Conservation (phyloP, 2,888 invertebrate species). For the Trichogramma evanescens region DNA sequence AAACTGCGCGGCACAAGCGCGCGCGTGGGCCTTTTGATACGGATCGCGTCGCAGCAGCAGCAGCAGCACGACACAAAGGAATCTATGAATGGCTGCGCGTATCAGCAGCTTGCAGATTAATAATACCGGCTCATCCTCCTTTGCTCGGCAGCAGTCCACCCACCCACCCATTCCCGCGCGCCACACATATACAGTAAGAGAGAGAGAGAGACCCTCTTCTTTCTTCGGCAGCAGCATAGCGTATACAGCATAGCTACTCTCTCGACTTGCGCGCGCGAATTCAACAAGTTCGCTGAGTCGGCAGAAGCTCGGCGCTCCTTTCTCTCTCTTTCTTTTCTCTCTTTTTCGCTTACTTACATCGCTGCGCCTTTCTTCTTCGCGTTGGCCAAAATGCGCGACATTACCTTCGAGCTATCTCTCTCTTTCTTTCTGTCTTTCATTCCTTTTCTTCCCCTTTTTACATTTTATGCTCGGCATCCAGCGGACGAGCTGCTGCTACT, state of each 20-base stretch:
- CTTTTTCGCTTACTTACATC: no score
- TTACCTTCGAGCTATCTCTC: constrained; percentile 4
- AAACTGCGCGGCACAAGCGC: constrained; percentile 3
- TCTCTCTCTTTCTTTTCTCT: constrained; percentile 20
- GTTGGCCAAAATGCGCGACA: constrained; percentile 16
- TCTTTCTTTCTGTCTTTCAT: constrained; percentile 24
- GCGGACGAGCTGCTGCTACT: no score
- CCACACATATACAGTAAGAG: not conserved
- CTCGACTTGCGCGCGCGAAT: constrained; percentile 29
- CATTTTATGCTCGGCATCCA: no score
- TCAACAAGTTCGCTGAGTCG: constrained; percentile 41
- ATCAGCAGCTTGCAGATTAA: constrained; percentile 34
- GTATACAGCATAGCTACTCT: constrained; percentile 16
- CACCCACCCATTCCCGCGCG: no score
- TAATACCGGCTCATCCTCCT: constrained; percentile 44
- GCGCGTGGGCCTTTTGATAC: constrained; percentile 3
- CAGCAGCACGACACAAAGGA: constrained; percentile 6
- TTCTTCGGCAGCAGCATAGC: constrained; percentile 21
- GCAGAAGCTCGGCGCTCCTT: constrained; percentile 31
- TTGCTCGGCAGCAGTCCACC: constrained; percentile 5
- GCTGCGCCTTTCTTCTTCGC: not conserved
- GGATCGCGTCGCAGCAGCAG: not conserved
- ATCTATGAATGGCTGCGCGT: constrained; percentile 3
- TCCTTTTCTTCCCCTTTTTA: no score
- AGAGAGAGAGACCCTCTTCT: constrained; percentile 14